Conservation (phyloP, 2,797 vertebrate species). For the Nyctalus aviator region DNA sequence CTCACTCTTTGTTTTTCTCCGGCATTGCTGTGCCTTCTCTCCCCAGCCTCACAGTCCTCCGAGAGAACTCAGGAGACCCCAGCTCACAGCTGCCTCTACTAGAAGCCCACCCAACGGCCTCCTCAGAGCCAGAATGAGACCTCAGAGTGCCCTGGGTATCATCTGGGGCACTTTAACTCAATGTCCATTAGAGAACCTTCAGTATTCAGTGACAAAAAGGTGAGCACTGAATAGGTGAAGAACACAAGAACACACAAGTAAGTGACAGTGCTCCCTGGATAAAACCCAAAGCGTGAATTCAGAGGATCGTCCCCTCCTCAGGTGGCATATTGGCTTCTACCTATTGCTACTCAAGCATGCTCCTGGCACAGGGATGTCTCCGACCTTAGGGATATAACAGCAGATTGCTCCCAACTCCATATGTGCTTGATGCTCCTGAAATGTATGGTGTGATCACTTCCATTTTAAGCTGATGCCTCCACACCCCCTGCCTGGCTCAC, state of each 20-base stretch:
- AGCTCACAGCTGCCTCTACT: background rate
- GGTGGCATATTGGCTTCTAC: background rate
- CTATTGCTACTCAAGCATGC: background rate
- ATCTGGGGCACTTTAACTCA: background rate
- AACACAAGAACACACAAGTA: background rate
- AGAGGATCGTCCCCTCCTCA: background rate
- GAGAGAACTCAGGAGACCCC: background rate
- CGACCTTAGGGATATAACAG: background rate
- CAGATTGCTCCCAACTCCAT: background rate
- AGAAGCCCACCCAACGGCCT: background rate
- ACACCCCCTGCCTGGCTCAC: background rate
- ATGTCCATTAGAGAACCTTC: background rate
- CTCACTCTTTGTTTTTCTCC: background rate
- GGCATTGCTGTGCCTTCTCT: accelerated
- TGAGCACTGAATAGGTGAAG: background rate
- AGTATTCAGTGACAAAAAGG: background rate
- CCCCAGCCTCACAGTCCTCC: background rate
- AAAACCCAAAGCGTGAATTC: background rate
- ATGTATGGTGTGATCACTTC: background rate
- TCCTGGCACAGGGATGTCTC: background rate
- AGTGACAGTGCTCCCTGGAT: background rate
- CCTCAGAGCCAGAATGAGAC: background rate
- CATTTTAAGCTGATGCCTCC: background rate
- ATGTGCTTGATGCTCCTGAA: background rate
- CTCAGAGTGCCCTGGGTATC: background rate